These are phyloP conservation scores for Procavia capensis DNA, from an alignment of 2,113 vertebrate genomes.

Conservation along the genomic window DNA sequence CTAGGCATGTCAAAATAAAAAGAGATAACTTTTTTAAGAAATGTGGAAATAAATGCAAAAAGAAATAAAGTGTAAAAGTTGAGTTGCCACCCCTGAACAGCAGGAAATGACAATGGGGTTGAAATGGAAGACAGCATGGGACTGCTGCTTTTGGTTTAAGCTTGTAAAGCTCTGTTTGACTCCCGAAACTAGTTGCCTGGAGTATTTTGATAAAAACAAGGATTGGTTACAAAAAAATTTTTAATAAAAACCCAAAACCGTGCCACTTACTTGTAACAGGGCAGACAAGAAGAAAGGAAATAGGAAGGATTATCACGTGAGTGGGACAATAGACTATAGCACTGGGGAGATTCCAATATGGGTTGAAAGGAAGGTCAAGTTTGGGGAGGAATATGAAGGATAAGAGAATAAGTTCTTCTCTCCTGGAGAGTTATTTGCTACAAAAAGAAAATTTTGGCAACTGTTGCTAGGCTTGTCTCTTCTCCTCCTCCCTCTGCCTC, in stretches of 20 bases:
- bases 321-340: conserved; percentile 38
- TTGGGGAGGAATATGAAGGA: conserved; percentile 35
- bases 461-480: background rate
- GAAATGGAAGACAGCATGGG: background rate
- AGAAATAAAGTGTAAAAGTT: background rate
- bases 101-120: background rate
- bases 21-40: background rate
- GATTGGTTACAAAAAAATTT: conserved; percentile 1
- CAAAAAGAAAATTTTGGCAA: conserved; percentile 55
- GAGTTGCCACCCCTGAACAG: background rate
- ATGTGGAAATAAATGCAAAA: background rate
- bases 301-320: conserved; percentile 31
- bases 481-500: background rate
- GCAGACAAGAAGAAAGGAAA: conserved; percentile 50
- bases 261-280: conserved; percentile 5
- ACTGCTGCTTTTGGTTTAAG: background rate
- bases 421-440: conserved; percentile 32
- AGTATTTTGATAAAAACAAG: conserved; percentile 40
- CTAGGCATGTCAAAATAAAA: conserved; percentile 9
- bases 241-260: background rate
- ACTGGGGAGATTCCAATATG: conserved; percentile 41
- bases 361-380: conserved; percentile 63
- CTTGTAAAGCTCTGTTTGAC: background rate
- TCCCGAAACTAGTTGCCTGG: background rate
- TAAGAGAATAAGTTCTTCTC: conserved; percentile 44